These are phyloP conservation scores for Stenchaetothrips biformis DNA, from an alignment of 2,888 invertebrate species.

Conservation along the genomic window DNA sequence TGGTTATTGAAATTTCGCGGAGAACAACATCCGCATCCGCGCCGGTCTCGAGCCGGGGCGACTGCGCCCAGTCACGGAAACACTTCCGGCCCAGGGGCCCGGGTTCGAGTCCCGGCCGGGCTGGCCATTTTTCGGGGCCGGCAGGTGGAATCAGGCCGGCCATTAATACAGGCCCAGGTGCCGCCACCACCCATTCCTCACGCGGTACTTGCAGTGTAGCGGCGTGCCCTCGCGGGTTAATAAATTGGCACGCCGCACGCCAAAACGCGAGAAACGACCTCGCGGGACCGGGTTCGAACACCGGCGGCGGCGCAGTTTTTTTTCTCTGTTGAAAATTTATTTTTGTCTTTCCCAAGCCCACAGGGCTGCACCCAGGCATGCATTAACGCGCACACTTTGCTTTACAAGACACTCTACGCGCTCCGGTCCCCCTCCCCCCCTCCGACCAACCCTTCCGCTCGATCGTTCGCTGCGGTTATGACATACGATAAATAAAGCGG, in stretches of 20 bases:
- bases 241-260: slow-evolving; percentile 14
- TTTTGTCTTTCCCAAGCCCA: too few relatives aligned
- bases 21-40: background rate
- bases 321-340: too few relatives aligned
- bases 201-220: background rate
- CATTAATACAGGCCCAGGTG: background rate
- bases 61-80: background rate
- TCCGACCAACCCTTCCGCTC: background rate
- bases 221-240: background rate
- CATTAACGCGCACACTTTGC: too few relatives aligned
- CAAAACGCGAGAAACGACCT: background rate
- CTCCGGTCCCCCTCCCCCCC: too few relatives aligned
- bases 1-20: background rate
- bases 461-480: background rate
- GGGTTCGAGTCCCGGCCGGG: too few relatives aligned
- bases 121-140: background rate
- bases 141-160: background rate
- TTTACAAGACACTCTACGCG: too few relatives aligned
- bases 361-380: too few relatives aligned
- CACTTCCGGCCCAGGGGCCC: background rate
- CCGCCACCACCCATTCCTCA: background rate
- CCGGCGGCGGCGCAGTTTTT: too few relatives aligned
- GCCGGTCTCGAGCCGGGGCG: background rate
- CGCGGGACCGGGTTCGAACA: background rate
- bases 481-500: background rate